Conservation (phyloP, 2,113 vertebrate genomes). For the Mola mola region DNA sequence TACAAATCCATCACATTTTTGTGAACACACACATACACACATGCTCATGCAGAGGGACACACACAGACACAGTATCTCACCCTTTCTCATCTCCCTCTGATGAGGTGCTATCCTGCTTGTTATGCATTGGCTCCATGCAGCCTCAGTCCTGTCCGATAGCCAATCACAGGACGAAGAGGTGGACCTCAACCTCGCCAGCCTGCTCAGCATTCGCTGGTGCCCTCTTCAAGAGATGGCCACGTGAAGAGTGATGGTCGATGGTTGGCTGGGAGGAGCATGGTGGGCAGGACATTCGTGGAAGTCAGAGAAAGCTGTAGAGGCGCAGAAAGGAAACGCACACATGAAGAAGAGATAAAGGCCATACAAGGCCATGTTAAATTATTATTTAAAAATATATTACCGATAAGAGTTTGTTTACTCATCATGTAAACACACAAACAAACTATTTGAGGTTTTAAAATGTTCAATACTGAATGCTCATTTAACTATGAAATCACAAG, state of each 20-base stretch:
- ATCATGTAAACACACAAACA: too few relatives aligned
- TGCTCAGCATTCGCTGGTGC: conserved; percentile 68
- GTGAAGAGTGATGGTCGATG: conserved; percentile 13
- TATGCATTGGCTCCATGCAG: conserved; percentile 72
- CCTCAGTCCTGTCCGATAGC: conserved; percentile 65
- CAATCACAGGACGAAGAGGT: conserved; percentile 73
- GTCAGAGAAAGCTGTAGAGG: conserved; percentile 33
- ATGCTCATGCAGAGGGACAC: conserved; percentile 16
- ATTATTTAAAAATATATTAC: too few relatives aligned
- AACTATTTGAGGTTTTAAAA: too few relatives aligned
- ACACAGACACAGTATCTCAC: conserved; percentile 53
- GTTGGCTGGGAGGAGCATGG: conserved; percentile 40
- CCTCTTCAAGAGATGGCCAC: conserved; percentile 58
- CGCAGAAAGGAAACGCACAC: conserved; percentile 4
- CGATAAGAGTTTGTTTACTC: too few relatives aligned
- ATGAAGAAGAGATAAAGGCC: not conserved
- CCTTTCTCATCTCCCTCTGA: conserved; percentile 79
- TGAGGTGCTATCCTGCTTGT: conserved; percentile 74
- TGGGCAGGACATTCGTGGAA: conserved; percentile 43
- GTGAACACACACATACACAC: conserved; percentile 7
- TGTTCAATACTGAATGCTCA: too few relatives aligned
- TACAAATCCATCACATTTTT: not conserved
- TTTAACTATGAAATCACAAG: too few relatives aligned
- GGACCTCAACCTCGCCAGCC: conserved; percentile 53
- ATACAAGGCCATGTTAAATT: not conserved